These are phyloP conservation scores for Hafferia zeledoni DNA, from an alignment of 2,797 vertebrate genomes.

Conservation along the genomic window DNA sequence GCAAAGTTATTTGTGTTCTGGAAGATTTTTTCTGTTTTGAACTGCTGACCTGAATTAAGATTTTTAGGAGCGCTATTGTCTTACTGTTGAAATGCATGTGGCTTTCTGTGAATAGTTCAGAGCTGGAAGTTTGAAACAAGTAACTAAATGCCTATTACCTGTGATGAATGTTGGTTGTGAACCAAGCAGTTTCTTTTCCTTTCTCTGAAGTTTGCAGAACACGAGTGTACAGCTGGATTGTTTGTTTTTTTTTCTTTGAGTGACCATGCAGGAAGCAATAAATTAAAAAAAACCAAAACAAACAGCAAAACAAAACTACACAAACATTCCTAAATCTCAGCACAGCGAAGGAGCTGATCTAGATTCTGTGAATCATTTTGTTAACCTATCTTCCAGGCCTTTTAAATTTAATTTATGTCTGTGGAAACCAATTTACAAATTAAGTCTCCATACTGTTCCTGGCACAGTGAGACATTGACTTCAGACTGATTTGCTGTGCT, in stretches of 20 bases:
- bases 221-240: background rate
- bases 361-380: background rate
- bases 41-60: background rate
- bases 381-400: background rate
- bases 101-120: background rate
- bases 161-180: background rate
- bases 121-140: background rate
- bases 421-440: background rate
- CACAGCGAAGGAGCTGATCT: background rate
- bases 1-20: background rate
- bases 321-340: background rate
- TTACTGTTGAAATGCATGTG: background rate
- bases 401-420: slow-evolving; percentile 11
- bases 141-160: background rate
- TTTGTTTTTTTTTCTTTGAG: background rate
- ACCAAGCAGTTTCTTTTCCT: background rate
- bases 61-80: background rate
- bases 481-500: background rate
- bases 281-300: background rate
- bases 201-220: background rate
- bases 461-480: background rate
- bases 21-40: background rate
- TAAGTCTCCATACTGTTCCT: background rate
- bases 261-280: slow-evolving; percentile 36
- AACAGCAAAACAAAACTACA: background rate